These are phyloP conservation scores for Erithacus rubecula DNA, from an alignment of 2,797 vertebrate species.

Conservation along the genomic window DNA sequence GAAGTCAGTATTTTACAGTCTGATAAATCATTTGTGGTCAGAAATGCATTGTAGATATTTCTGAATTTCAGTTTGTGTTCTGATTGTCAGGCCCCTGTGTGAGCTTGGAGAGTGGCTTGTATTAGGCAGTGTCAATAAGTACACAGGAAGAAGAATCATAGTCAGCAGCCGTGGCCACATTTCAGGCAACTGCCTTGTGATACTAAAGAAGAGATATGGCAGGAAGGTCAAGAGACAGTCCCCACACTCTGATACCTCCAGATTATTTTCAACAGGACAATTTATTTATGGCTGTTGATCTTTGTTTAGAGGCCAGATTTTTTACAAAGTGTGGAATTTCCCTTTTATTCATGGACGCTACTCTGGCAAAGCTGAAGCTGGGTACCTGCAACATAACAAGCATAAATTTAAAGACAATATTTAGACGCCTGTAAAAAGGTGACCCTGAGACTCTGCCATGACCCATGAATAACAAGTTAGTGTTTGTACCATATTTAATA, in stretches of 20 bases:
- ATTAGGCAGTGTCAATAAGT: background rate
- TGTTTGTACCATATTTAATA: constrained; percentile 17
- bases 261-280: background rate
- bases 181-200: background rate
- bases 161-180: background rate
- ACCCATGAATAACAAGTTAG: constrained; percentile 26
- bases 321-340: background rate
- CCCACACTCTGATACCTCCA: background rate
- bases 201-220: background rate
- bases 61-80: background rate
- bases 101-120: background rate
- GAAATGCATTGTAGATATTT: background rate
- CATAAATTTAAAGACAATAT: constrained; percentile 16
- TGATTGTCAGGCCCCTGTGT: background rate
- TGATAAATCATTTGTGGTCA: background rate
- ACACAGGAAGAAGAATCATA: background rate
- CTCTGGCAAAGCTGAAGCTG: background rate
- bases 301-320: background rate
- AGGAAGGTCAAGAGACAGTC: background rate
- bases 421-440: constrained; percentile 9
- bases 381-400: background rate
- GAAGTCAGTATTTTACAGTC: background rate
- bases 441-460: background rate
- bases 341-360: background rate
- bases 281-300: background rate